phyloP scores from a whole-genome alignment of 2,113 vertebrate genomes.

The Lethenteron camtschaticum region DNA sequence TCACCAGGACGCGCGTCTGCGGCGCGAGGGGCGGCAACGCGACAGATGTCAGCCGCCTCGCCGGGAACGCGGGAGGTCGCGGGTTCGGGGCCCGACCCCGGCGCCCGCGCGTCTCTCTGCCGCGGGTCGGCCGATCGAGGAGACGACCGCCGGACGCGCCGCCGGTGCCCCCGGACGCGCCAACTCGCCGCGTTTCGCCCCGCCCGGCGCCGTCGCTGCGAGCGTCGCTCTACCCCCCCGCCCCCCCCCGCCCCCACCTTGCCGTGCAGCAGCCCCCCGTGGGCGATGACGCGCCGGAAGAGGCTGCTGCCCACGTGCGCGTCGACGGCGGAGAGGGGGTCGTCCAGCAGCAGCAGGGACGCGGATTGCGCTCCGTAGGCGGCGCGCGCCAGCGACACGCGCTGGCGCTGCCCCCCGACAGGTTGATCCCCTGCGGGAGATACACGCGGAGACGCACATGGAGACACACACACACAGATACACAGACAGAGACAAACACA shows the following conservation, averaged over 20 bases:
- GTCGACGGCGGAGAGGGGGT: slow-evolving; percentile 79
- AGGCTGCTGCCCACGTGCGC: slow-evolving; percentile 82
- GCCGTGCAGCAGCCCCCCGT: slow-evolving; percentile 44
- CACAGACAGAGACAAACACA: too few species aligned
- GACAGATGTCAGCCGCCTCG: too few species aligned
- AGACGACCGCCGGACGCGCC: not conserved
- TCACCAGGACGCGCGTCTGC: slow-evolving; percentile 75
- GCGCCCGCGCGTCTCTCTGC: not conserved
- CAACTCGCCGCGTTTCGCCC: not conserved
- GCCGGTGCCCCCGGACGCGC: not conserved
- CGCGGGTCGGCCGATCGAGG: not conserved
- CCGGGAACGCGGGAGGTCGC: not conserved
- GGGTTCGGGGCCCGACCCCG: not conserved
- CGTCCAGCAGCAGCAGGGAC: slow-evolving; percentile 63
- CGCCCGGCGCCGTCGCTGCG: not conserved
- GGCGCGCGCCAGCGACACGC: slow-evolving; percentile 66
- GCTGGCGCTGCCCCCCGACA: slow-evolving; percentile 80
- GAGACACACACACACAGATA: not conserved
- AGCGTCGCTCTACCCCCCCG: not conserved
- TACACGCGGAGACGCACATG: slow-evolving; percentile 2
- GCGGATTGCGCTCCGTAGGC: slow-evolving; percentile 42
- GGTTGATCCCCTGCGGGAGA: slow-evolving; percentile 59
- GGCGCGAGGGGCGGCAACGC: slow-evolving; percentile 4
- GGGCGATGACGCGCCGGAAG: slow-evolving; percentile 75
- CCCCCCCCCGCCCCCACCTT: slow-evolving; percentile 50